Evolutionary conservation across 2,113 vertebrate genomes (phyloP).

Genomic region (Labeo rohita): DNA sequence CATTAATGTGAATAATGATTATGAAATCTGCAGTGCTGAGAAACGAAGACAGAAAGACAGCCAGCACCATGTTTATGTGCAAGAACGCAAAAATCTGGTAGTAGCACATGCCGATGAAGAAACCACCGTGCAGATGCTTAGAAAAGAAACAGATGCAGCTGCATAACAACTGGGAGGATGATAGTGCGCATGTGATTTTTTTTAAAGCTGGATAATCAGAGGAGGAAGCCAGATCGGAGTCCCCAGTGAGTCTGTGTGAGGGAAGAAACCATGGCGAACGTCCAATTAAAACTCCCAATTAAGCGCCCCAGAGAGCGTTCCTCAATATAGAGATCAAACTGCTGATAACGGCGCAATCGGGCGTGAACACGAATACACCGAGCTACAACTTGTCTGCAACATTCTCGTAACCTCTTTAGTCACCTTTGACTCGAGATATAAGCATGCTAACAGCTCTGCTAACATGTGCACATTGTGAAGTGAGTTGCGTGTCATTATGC

Average conservation of each 20-base stretch:
- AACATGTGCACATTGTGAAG: conserved; percentile 12
- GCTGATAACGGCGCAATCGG: not conserved
- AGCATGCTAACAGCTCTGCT: not conserved
- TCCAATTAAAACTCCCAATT: conserved; percentile 51
- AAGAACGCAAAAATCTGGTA: conserved; percentile 3
- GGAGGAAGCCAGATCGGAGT: conserved; percentile 37
- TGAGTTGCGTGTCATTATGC: conserved; percentile 17
- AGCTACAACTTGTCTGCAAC: not conserved
- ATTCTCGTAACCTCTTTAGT: not conserved
- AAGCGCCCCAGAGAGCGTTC: conserved; percentile 5
- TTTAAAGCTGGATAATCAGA: conserved; percentile 38
- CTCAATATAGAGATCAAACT: conserved; percentile 43
- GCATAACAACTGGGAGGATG: conserved; percentile 22
- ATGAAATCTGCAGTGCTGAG: conserved; percentile 39
- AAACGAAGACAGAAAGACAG: not conserved
- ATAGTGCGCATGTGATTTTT: conserved; percentile 15
- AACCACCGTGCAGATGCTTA: conserved; percentile 14
- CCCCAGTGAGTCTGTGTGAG: conserved; percentile 33
- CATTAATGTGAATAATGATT: conserved; percentile 42
- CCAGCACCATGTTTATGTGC: conserved; percentile 2
- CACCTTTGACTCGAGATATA: not conserved
- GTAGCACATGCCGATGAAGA: not conserved
- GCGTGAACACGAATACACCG: not conserved
- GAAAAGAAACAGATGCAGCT: conserved; percentile 44
- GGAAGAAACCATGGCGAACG: conserved; percentile 35